phyloP scores from a whole-genome alignment of 2,888 invertebrate genomes.

The Xestia c-nigrum region DNA sequence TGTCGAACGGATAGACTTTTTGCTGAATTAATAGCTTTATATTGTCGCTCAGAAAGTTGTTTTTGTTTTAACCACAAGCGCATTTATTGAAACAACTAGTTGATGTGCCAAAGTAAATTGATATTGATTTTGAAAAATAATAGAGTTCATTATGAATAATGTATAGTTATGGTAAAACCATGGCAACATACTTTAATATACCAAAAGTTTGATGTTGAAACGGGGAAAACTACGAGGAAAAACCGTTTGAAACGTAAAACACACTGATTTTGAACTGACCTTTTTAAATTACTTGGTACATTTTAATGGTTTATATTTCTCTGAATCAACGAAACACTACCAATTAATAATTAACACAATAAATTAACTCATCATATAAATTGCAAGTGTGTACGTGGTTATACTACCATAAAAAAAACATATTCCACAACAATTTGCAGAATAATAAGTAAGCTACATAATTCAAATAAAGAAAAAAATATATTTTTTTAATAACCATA shows the following conservation, averaged over 20 bases:
- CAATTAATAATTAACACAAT: too few species aligned
- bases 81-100: neutral
- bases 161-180: neutral
- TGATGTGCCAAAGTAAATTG: neutral
- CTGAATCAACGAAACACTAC: neutral
- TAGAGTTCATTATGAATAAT: neutral
- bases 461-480: neutral
- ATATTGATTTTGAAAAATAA: neutral
- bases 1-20: slow-evolving; percentile 4
- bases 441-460: slow-evolving; percentile 22
- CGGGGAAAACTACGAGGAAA: neutral
- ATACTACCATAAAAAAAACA: neutral
- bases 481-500: slow-evolving; percentile 3
- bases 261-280: neutral
- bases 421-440: slow-evolving; percentile 21
- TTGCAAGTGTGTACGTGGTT: neutral
- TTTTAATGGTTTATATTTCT: neutral
- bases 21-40: slow-evolving; percentile 23
- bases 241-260: neutral
- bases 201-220: neutral
- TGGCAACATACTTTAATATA: neutral
- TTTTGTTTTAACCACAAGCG: slow-evolving; percentile 5
- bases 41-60: slow-evolving; percentile 15
- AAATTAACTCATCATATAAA: too few species aligned
- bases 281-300: neutral